Percentiles rank a stretch among this genome's conserved stretches.
These are phyloP conservation scores for Rhamphomyia laevipes DNA, from an alignment of 2,888 invertebrate species.

Conservation along the genomic window DNA sequence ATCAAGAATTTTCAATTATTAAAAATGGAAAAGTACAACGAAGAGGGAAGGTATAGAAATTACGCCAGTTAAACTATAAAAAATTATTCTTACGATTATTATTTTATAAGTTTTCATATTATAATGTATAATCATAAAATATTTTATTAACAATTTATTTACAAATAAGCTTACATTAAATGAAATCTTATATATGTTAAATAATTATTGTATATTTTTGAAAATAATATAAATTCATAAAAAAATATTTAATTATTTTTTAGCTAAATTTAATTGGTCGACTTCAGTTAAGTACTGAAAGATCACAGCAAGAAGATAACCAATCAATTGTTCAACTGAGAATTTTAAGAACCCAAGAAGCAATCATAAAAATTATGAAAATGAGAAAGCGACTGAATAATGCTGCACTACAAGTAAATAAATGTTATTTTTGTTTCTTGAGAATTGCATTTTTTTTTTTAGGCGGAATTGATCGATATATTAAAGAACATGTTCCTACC, in stretches of 20 bases:
- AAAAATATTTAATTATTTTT: constrained; percentile 10
- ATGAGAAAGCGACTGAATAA: constrained; percentile 93
- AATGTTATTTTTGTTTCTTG: not conserved
- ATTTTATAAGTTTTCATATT: too few species aligned
- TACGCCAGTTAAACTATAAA: not conserved
- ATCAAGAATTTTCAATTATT: constrained; percentile 89
- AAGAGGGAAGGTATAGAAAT: constrained; percentile 62
- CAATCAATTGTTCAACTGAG: constrained; percentile 96
- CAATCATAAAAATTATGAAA: constrained; percentile 97
- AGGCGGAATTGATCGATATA: constrained; percentile 93
- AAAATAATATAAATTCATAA: too few species aligned
- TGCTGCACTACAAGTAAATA: constrained; percentile 70
- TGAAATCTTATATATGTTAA: constrained; percentile 2
- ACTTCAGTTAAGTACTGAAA: constrained; percentile 87
- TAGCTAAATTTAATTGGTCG: constrained; percentile 88
- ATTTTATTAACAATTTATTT: not conserved
- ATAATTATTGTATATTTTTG: not conserved
- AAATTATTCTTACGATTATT: not conserved
- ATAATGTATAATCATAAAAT: not conserved
- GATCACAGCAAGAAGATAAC: constrained; percentile 94
- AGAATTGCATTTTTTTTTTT: constrained; percentile 20
- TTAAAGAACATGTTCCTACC: constrained; percentile 99
- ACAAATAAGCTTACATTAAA: too few species aligned
- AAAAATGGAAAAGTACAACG: constrained; percentile 93
- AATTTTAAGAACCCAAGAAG: constrained; percentile 89